Conservation (phyloP, 2,888 invertebrate genomes). For the Anorthoa munda region DNA sequence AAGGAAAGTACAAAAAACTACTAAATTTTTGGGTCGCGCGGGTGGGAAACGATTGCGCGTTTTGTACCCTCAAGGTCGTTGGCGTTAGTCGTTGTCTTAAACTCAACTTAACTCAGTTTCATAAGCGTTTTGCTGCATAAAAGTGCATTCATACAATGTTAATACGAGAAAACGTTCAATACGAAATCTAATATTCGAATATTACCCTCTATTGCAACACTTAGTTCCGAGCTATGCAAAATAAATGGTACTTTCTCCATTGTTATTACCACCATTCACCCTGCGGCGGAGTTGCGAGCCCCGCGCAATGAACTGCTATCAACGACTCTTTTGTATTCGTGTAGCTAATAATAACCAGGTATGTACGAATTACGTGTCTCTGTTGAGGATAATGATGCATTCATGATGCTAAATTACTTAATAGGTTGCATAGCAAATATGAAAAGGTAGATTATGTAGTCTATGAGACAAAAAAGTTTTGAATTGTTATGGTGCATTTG, state of each 20-base stretch:
- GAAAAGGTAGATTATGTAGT: constrained; percentile 5
- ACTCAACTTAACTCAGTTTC: background rate
- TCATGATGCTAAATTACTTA: constrained; percentile 47
- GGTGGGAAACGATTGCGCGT: no score
- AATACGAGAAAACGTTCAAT: constrained; percentile 42
- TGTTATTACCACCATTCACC: constrained; percentile 65
- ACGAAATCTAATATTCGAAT: constrained; percentile 56
- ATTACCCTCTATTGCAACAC: constrained; percentile 60
- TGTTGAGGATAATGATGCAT: constrained; percentile 54
- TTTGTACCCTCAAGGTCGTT: no score
- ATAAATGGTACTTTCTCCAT: constrained; percentile 68
- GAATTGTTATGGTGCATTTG: background rate
- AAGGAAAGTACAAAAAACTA: no score
- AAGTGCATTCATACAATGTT: constrained; percentile 48
- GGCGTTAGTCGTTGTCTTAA: no score
- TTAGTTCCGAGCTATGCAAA: constrained; percentile 65
- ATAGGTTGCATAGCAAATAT: constrained; percentile 26
- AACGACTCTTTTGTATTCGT: constrained; percentile 65
- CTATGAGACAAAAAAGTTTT: constrained; percentile 9
- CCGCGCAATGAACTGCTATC: constrained; percentile 62
- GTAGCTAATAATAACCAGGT: constrained; percentile 57
- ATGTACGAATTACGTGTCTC: constrained; percentile 55
- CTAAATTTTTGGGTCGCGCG: no score
- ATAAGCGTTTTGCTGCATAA: constrained; percentile 20
- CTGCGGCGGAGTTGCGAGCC: constrained; percentile 55